Evolutionary conservation across 2,113 vertebrate genomes (phyloP), one percentile per base, ranked within the genome.

Genomic region (Recurvirostra avosetta): DNA sequence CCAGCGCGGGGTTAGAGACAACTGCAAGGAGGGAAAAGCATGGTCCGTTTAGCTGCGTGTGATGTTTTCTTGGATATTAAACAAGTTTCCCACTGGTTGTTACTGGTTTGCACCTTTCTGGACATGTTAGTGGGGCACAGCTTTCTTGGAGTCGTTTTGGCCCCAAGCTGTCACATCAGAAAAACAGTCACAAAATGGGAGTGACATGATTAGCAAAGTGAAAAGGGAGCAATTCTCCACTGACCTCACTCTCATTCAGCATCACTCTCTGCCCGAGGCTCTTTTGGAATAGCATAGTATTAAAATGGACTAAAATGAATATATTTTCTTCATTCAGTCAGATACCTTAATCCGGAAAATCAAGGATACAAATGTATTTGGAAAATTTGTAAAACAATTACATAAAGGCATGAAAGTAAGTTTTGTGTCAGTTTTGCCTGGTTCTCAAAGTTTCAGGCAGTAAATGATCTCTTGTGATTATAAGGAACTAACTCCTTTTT

Each of bases 121-220:
- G 56, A 36, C 40, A 70, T 75, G 81, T 85, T 79, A 90, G 36
- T 0, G 2, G 59, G 55, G 67, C 45, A 10, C 59, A 77, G 92
- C 67, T 88, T 74, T 84, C 82, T 61, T 2, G 2, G n/a, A 47
- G 68, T 30, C 41, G 72, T 41, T 84, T 41, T 5, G 30, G 30
- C 61, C 61, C 56, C 49, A 7, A 77, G 91, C 88, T 75, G 86
- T 87, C 92, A 75, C 80, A 87, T 95, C 94, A 96, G 62, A 29
- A 92, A 71, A 86, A 9, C 43, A 58, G 79, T 12, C 19, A 10
- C 73, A 85, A 81, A 78, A 56, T 6, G 17, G 68, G 53, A 85
- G 70, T 74, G 95, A 82, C 13, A 9, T 75, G 92, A 67, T 92
- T 81, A 96, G 61, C 86, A 92, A 92, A 94, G 94, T 61, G 95